Conservation (phyloP, 2,113 vertebrate genomes). For the Silurus meridionalis region DNA sequence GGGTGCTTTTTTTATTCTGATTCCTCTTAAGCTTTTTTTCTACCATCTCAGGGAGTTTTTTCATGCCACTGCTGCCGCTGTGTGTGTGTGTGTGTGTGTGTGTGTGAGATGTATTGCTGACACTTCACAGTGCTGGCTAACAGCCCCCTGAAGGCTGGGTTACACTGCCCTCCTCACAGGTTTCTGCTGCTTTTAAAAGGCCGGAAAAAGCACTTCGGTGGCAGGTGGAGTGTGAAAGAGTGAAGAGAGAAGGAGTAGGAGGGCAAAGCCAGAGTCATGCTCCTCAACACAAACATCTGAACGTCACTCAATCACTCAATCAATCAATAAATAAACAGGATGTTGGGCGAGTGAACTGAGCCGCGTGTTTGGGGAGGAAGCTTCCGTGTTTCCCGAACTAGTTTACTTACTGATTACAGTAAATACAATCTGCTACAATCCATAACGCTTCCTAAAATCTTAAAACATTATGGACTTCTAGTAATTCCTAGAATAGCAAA, state of each 20-base stretch:
- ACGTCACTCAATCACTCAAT: not conserved
- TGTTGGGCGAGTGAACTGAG: too few relatives aligned
- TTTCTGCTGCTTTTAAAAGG: slow-evolving; percentile 6
- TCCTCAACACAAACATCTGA: not conserved
- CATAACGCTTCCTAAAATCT: too few relatives aligned
- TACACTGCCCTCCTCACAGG: not conserved
- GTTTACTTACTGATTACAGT: too few relatives aligned
- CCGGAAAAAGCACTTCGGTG: not conserved
- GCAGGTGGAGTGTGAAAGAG: not conserved
- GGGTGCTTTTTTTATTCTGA: too few relatives aligned
- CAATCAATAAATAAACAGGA: not conserved
- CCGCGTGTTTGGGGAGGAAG: too few relatives aligned
- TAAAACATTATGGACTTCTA: too few relatives aligned
- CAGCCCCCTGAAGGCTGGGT: not conserved
- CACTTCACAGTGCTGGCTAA: not conserved
- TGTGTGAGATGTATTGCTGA: not conserved
- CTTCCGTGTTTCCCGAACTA: too few relatives aligned
- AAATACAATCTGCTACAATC: too few relatives aligned
- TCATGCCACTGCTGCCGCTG: not conserved
- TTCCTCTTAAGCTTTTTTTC: too few relatives aligned
- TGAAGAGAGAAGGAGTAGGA: not conserved
- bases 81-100: not conserved
- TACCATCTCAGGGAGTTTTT: too few relatives aligned
- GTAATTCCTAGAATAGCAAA: too few relatives aligned
- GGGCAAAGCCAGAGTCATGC: not conserved